Conservation (phyloP, 2,797 vertebrate species). For the Mormyrops boulengeri region DNA sequence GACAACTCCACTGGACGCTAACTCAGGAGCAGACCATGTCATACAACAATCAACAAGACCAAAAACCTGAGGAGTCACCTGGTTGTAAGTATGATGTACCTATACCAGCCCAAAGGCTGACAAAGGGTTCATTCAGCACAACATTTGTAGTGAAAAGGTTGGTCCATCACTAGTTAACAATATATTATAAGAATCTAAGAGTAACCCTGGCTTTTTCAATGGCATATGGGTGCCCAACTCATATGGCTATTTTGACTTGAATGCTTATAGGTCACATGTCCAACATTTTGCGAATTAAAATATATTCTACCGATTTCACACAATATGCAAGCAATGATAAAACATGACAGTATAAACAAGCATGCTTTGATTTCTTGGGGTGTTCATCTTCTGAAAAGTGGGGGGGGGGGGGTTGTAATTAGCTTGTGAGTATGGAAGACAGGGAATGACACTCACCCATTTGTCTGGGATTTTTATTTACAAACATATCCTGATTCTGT, state of each 20-base stretch:
- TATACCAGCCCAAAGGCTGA: neutral
- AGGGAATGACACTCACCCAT: neutral
- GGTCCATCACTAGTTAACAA: too few species aligned
- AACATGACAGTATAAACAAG: neutral
- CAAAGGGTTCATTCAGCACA: neutral
- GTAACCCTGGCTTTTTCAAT: neutral
- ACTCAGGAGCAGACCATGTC: neutral
- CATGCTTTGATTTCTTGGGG: neutral
- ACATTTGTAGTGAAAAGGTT: neutral
- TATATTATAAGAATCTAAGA: neutral
- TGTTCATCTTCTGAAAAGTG: neutral
- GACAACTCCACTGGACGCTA: neutral
- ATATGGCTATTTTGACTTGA: neutral
- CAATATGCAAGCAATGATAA: neutral
- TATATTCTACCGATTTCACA: neutral
- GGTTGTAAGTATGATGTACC: neutral
- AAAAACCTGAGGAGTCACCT: neutral
- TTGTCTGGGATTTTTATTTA: neutral
- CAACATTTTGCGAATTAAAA: neutral
- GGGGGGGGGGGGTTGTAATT: neutral
- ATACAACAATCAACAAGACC: neutral
- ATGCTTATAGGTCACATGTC: neutral
- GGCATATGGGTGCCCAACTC: neutral
- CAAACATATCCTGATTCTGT: neutral
- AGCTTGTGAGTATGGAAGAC: neutral